These are phyloP conservation scores for Epinephelus malabaricus DNA, from an alignment of 2,797 vertebrate genomes.

Conservation along the genomic window DNA sequence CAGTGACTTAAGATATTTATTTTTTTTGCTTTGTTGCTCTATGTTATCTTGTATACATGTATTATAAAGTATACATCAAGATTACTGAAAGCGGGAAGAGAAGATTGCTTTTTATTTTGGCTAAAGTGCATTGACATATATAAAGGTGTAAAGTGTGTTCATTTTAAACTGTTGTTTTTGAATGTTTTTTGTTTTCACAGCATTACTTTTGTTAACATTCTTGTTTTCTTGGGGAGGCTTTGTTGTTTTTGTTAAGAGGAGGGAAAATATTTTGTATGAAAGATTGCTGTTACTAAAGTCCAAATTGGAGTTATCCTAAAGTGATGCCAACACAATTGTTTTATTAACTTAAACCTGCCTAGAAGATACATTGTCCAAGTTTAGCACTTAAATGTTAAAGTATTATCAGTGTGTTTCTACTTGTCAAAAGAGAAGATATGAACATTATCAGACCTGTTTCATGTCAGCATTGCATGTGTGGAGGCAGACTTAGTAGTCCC, in stretches of 20 bases:
- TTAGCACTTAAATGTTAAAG: conserved; percentile 80
- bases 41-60: conserved; percentile 84
- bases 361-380: conserved; percentile 60
- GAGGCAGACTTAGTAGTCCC: conserved; percentile 3
- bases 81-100: conserved; percentile 74
- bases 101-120: conserved; percentile 80
- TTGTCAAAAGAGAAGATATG: conserved; percentile 5
- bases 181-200: conserved; percentile 74
- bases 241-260: conserved; percentile 23
- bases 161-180: conserved; percentile 81
- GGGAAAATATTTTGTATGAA: conserved; percentile 68
- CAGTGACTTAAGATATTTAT: conserved; percentile 96
- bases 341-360: conserved; percentile 66
- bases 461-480: conserved; percentile 27
- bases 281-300: conserved; percentile 62
- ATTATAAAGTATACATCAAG: conserved; percentile 86
- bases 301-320: conserved; percentile 66
- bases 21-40: conserved; percentile 88
- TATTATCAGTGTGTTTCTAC: conserved; percentile 51
- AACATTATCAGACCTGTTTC: conserved; percentile 2
- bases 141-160: conserved; percentile 86
- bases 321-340: conserved; percentile 47
- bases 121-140: conserved; percentile 82
- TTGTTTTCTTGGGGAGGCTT: conserved; percentile 67
- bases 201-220: conserved; percentile 74